Percentiles rank a stretch among this genome's conserved stretches.
These are phyloP conservation scores for Mythimna albipuncta DNA, from an alignment of 2,888 invertebrate genomes.

Conservation along the genomic window DNA sequence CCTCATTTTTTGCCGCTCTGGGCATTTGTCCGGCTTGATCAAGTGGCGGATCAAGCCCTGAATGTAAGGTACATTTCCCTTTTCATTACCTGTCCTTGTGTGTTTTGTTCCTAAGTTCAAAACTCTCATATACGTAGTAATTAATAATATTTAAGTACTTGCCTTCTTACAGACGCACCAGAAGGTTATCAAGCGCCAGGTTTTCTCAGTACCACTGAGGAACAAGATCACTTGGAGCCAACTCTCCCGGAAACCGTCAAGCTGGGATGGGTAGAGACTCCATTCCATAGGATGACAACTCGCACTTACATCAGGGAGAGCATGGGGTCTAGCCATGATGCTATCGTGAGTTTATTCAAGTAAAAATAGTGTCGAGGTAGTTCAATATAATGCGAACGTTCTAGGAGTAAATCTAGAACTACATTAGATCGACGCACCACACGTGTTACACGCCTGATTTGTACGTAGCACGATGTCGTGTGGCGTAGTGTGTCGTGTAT, in stretches of 20 bases:
- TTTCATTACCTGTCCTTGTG: not conserved
- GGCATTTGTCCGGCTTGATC: no score
- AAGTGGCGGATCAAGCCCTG: no score
- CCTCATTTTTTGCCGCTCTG: no score
- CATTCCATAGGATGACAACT: slow-evolving; percentile 73
- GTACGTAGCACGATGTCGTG: no score
- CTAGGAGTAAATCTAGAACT: no score
- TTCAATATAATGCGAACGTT: no score
- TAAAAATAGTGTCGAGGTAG: no score
- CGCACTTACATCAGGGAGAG: slow-evolving; percentile 67
- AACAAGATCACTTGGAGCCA: slow-evolving; percentile 70
- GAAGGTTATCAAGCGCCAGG: slow-evolving; percentile 85
- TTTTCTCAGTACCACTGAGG: slow-evolving; percentile 63
- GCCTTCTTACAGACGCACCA: slow-evolving; percentile 74
- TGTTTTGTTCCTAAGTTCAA: not conserved
- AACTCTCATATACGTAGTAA: not conserved
- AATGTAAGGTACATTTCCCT: no score
- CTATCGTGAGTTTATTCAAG: slow-evolving; percentile 67
- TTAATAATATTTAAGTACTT: no score
- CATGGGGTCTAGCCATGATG: slow-evolving; percentile 72
- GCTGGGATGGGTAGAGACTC: slow-evolving; percentile 78
- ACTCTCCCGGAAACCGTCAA: slow-evolving; percentile 59
- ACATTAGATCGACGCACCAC: no score
- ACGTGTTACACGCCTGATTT: no score
- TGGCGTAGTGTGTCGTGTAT: no score